Evolutionary conservation across 2,888 invertebrate species (phyloP).

Genomic region (Opisthograptis luteolata): DNA sequence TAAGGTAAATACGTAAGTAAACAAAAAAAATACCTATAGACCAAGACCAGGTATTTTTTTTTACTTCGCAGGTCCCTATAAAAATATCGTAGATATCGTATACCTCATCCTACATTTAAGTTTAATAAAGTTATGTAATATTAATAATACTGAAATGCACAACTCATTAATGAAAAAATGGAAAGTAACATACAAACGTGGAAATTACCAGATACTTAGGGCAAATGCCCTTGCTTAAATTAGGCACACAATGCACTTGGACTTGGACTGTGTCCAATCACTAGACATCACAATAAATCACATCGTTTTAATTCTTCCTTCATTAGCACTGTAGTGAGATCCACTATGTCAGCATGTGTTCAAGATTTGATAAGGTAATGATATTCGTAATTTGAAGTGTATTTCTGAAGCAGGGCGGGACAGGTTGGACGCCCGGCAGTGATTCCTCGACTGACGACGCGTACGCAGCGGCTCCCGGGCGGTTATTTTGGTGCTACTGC

Average conservation of each 20-base stretch:
- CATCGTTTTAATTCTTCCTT: slow-evolving; percentile 48
- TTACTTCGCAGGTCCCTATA: too few relatives aligned
- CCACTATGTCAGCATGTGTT: slow-evolving; percentile 36
- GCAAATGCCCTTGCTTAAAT: slow-evolving; percentile 53
- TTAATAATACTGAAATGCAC: neutral
- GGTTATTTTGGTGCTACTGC: slow-evolving; percentile 81
- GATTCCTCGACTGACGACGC: slow-evolving; percentile 59
- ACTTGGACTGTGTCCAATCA: slow-evolving; percentile 64
- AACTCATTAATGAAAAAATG: neutral
- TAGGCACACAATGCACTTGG: slow-evolving; percentile 67
- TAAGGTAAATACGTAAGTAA: too few relatives aligned
- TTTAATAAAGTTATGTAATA: neutral
- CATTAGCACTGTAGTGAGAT: slow-evolving; percentile 36
- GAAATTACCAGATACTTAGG: slow-evolving; percentile 58
- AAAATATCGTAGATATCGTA: too few relatives aligned
- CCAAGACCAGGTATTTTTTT: too few relatives aligned
- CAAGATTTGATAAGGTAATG: slow-evolving; percentile 37
- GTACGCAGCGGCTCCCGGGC: slow-evolving; percentile 75
- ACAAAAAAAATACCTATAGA: too few relatives aligned
- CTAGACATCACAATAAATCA: slow-evolving; percentile 48
- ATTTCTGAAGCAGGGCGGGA: slow-evolving; percentile 55
- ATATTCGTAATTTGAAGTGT: slow-evolving; percentile 47
- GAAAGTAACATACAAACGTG: slow-evolving; percentile 1
- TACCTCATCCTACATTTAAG: neutral
- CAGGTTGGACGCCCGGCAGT: slow-evolving; percentile 59